These are phyloP conservation scores for Lithophane semibrunnea DNA, from an alignment of 2,888 invertebrate genomes.

Conservation along the genomic window DNA sequence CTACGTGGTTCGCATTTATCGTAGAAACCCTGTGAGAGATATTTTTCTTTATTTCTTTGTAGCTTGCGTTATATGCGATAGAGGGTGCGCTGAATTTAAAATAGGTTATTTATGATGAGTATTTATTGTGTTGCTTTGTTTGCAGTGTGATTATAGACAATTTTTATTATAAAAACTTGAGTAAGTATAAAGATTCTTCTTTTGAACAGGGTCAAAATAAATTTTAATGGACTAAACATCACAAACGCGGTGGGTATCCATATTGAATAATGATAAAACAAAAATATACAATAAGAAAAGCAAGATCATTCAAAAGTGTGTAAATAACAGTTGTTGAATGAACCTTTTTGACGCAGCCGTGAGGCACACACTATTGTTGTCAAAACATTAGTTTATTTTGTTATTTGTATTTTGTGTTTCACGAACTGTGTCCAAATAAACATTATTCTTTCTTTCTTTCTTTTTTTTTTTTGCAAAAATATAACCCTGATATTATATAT, in stretches of 20 bases:
- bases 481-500: too few relatives aligned
- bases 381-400: too few relatives aligned
- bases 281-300: neutral
- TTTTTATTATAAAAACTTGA: neutral
- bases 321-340: neutral
- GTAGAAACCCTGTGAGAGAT: conserved; percentile 6
- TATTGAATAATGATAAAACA: neutral
- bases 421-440: too few relatives aligned
- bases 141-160: neutral
- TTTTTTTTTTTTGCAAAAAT: too few relatives aligned
- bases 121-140: neutral
- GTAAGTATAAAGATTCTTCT: neutral
- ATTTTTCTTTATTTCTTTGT: conserved; percentile 17
- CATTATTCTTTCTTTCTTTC: too few relatives aligned
- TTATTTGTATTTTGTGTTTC: too few relatives aligned
- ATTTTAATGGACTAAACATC: too few relatives aligned
- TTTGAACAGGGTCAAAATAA: neutral
- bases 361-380: too few relatives aligned
- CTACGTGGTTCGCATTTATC: conserved; percentile 36
- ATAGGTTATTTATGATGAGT: neutral
- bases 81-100: conserved; percentile 10
- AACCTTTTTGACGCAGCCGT: too few relatives aligned
- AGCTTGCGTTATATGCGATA: neutral
- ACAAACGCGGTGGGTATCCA: neutral
- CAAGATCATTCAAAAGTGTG: neutral